Evolutionary conservation across 2,113 vertebrate genomes (phyloP), one percentile per base, ranked within the genome.

Genomic region (Phaetusa simplex): DNA sequence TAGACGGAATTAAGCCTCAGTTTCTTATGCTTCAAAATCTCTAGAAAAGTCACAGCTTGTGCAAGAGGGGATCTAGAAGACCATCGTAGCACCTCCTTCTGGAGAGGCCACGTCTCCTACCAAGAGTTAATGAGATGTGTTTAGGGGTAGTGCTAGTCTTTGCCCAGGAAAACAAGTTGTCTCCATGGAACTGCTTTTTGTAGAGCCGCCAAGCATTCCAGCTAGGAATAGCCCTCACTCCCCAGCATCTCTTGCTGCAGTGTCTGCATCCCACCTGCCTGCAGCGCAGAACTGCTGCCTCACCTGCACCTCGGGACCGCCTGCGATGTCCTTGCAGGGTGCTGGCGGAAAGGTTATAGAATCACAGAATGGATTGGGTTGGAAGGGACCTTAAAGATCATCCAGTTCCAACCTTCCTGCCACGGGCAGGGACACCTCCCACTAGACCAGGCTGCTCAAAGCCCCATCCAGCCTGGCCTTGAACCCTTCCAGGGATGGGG

Each of bases 271-370:
- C 56, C 36, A 72, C 0, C 1, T 1, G 4, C 45, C 61, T 34
- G 70, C 56, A 82, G 70, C 0, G 0, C 53, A 95, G 58, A 86
- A 11, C 19, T 66, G 22, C 69, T 74, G 55, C 42, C 18, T 38
- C 4, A 0, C 12, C 38, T 49, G n/a, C 42, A n/a, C 18, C 38
- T 82, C 47, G 2, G 0, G 36, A 22, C 20, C 82, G 58, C n/a
- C 43, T 34, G 20, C 0, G 1, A 8, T 12, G 6, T 18, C 73
- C 23, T 64, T 61, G 55, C 2, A 1, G 26, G 83, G 9, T 65
- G 53, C 53, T 30, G 9, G 14, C 10, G 3, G 9, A 56, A 87
- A 90, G 26, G 30, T 23, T 53, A 42, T 2, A 62, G 52, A 67
- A 72, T 53, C 61, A 53, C 2, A 58, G 53, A 59, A 67, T 24